Conservation (phyloP, 1,140 invertebrate genomes). For the Periplaneta americana region DNA sequence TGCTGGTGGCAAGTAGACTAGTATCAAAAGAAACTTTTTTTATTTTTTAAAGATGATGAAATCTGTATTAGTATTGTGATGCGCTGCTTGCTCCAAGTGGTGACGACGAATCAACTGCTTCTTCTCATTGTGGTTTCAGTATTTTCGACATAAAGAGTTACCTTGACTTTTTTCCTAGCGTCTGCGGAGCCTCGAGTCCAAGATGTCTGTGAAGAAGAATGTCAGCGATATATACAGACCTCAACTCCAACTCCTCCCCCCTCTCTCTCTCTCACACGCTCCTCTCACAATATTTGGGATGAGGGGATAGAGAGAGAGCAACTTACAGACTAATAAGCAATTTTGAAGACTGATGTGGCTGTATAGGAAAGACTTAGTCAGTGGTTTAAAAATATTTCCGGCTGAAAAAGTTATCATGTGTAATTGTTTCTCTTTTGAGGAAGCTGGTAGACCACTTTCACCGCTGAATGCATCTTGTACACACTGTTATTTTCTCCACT, state of each 20-base stretch:
- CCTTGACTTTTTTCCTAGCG: background rate
- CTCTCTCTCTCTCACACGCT: background rate
- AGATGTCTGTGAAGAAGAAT: no score
- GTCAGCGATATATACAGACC: no score
- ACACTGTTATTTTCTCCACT: no score
- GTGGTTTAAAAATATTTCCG: background rate
- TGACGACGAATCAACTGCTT: background rate
- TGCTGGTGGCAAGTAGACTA: background rate
- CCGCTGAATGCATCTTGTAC: no score
- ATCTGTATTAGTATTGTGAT: background rate
- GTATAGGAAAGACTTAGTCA: background rate
- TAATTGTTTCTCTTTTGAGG: background rate
- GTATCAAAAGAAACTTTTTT: background rate
- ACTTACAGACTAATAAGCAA: background rate
- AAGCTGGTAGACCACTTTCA: background rate
- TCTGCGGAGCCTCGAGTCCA: no score
- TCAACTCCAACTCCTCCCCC: no score
- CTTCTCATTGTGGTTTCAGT: background rate
- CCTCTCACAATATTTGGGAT: no score
- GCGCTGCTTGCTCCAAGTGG: background rate
- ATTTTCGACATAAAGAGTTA: background rate
- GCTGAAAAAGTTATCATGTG: background rate
- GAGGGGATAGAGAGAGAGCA: background rate
- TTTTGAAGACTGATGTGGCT: background rate
- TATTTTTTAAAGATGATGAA: no score